Conservation (phyloP, 2,888 invertebrate species). For the Gisinianus flammeolus region DNA sequence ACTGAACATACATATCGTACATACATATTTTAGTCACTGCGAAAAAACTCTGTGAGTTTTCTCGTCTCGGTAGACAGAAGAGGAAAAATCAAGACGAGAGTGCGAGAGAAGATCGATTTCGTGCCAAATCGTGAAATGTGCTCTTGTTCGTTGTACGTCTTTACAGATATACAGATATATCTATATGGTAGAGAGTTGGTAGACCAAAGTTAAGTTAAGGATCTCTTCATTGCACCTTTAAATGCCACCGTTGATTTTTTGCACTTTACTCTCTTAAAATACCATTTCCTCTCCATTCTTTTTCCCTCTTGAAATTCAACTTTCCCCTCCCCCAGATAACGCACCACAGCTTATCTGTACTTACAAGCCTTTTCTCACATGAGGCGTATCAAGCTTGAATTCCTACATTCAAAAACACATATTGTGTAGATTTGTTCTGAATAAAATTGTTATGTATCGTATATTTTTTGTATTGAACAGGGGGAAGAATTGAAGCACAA, state of each 20-base stretch:
- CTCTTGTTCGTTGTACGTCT: neutral
- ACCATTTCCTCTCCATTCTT: slow-evolving; percentile 26
- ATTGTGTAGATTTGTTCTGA: too few species aligned
- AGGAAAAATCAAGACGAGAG: slow-evolving; percentile 13
- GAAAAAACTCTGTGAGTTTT: too few species aligned
- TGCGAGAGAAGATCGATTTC: slow-evolving; percentile 47
- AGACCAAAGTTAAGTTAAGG: too few species aligned
- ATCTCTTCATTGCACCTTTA: neutral
- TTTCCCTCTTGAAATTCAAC: neutral
- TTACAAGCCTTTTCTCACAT: slow-evolving; percentile 1
- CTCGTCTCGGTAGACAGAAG: too few species aligned
- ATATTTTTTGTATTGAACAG: slow-evolving; percentile 67
- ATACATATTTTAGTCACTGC: too few species aligned
- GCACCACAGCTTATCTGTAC: neutral
- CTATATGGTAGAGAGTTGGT: too few species aligned
- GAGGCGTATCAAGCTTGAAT: neutral
- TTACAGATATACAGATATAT: too few species aligned
- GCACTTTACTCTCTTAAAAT: neutral
- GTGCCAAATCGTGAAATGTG: slow-evolving; percentile 53
- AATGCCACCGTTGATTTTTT: neutral
- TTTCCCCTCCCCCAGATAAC: neutral
- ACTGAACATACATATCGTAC: too few species aligned
- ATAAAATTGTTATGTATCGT: too few species aligned
- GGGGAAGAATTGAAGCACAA: slow-evolving; percentile 84
- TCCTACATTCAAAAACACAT: neutral